These are phyloP conservation scores for Otus scops DNA, from an alignment of 2,797 vertebrate genomes.

Conservation along the genomic window DNA sequence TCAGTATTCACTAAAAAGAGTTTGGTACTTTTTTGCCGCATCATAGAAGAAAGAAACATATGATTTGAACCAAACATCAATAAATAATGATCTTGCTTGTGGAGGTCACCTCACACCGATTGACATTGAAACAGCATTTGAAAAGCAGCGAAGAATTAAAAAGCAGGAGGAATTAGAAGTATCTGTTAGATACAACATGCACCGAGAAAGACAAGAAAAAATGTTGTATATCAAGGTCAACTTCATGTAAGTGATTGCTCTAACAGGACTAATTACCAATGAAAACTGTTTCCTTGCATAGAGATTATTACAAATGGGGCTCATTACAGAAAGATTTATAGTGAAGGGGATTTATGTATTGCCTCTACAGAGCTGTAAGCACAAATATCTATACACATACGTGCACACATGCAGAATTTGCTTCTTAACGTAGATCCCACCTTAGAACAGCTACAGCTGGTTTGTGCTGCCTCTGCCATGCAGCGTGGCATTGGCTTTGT, in stretches of 20 bases:
- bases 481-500: not conserved
- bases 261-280: not conserved
- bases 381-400: accelerated
- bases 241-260: not conserved
- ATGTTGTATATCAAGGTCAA: not conserved
- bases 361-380: not conserved
- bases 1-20: not conserved
- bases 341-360: not conserved
- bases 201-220: not conserved
- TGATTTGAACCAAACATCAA: not conserved
- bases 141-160: not conserved
- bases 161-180: not conserved
- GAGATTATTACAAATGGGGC: not conserved
- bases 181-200: not conserved
- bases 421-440: no score
- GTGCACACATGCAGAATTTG: not conserved
- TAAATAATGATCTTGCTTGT: not conserved
- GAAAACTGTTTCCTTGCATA: not conserved
- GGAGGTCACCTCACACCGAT: not conserved
- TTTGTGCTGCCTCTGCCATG: not conserved
- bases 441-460: not conserved
- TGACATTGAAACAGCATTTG: not conserved
- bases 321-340: not conserved
- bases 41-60: not conserved
- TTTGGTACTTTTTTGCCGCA: accelerated